Evolutionary conservation across 2,113 vertebrate genomes (phyloP).

Genomic region (Xenotilapia longispinis): DNA sequence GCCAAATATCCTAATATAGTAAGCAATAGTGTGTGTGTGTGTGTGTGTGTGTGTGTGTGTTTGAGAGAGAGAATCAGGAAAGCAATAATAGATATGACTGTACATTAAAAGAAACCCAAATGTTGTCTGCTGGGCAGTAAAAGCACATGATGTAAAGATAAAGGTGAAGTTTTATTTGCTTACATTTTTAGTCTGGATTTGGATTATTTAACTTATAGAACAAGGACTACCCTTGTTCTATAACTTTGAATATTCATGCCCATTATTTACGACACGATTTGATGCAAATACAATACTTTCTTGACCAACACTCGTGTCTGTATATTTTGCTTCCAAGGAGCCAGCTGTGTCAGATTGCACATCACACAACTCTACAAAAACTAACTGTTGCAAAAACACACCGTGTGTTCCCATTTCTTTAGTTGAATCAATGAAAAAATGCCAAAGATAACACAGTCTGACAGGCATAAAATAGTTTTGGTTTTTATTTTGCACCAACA

Average conservation of each 20-base stretch:
- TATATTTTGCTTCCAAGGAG: not conserved
- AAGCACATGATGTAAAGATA: not conserved
- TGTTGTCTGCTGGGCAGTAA: not conserved
- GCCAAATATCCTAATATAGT: not conserved
- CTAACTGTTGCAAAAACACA: not conserved
- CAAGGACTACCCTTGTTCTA: not conserved
- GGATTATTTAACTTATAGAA: not conserved
- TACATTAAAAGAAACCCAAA: not conserved
- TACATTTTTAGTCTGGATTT: not conserved
- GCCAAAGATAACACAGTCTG: rapidly evolving
- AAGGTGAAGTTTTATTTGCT: not conserved
- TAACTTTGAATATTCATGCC: not conserved
- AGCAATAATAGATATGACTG: not conserved
- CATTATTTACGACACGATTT: not conserved
- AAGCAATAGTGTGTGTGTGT: not conserved
- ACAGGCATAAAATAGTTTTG: not conserved
- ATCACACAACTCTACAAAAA: not conserved
- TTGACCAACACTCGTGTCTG: not conserved
- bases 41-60: not conserved
- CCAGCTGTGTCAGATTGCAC: not conserved
- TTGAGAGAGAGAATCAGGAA: not conserved
- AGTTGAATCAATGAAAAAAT: not conserved
- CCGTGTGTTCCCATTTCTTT: not conserved
- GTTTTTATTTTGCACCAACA: rapidly evolving
- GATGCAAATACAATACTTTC: not conserved